phyloP scores from a whole-genome alignment of 2,888 invertebrate genomes.

The Thecophora atra region DNA sequence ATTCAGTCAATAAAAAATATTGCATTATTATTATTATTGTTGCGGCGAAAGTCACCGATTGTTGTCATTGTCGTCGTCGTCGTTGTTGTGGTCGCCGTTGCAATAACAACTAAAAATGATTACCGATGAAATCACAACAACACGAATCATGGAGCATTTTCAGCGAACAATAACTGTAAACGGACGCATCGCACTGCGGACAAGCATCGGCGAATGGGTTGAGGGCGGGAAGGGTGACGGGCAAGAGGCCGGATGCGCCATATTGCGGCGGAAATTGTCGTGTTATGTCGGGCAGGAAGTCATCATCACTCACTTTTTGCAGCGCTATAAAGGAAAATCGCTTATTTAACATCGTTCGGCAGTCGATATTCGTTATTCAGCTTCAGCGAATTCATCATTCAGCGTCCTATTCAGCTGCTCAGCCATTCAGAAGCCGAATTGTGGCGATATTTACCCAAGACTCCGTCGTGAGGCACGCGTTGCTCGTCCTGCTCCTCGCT shows the following conservation, averaged over 20 bases:
- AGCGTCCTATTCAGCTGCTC: no score
- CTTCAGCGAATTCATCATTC: no score
- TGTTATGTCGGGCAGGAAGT: conserved; percentile 9
- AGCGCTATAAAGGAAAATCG: conserved; percentile 8
- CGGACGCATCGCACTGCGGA: conserved; percentile 80
- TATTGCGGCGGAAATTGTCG: conserved; percentile 23
- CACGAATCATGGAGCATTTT: conserved; percentile 81
- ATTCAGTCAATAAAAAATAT: conserved; percentile 4
- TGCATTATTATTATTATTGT: conserved; percentile 13
- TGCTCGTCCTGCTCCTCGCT: background rate
- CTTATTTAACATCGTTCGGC: background rate
- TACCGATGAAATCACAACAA: conserved; percentile 71
- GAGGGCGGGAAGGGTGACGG: background rate
- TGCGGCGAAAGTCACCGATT: conserved; percentile 49
- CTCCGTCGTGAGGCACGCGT: no score
- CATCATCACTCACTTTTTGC: background rate
- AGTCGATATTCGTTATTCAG: no score
- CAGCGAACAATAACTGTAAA: conserved; percentile 79
- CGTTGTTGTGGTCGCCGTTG: no score
- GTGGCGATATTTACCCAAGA: no score
- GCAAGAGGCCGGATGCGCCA: background rate
- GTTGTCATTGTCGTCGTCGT: background rate
- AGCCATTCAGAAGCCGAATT: no score
- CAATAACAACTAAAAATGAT: conserved; percentile 46
- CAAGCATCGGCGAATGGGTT: conserved; percentile 65